Conservation (phyloP, 2,113 vertebrate genomes). For the Thunnus maccoyii region DNA sequence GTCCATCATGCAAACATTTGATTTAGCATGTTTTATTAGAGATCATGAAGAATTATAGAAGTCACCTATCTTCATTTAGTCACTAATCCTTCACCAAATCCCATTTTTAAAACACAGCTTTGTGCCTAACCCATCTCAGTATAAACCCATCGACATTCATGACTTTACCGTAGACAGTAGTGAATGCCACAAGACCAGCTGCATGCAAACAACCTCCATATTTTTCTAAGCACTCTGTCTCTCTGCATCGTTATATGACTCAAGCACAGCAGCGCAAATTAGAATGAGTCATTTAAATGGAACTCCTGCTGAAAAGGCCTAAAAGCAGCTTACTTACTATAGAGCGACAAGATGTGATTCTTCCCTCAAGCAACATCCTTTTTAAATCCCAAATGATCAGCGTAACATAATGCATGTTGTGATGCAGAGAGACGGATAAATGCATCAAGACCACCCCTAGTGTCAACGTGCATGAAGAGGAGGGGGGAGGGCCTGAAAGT, state of each 20-base stretch:
- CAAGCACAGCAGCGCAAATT: conserved; percentile 47
- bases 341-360: not conserved
- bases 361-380: not conserved
- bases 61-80: conserved; percentile 30
- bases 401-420: conserved; percentile 7
- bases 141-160: conserved; percentile 36
- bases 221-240: conserved; percentile 55
- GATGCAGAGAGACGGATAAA: conserved; percentile 64
- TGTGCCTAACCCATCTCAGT: conserved; percentile 77
- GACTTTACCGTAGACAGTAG: conserved; percentile 6
- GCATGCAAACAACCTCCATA: conserved; percentile 63
- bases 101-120: conserved; percentile 35
- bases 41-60: conserved; percentile 12
- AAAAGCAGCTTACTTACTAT: conserved; percentile 6
- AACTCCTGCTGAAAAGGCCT: conserved; percentile 6
- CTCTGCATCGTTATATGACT: conserved; percentile 68
- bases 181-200: conserved; percentile 32
- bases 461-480: conserved; percentile 81
- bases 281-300: conserved; percentile 42
- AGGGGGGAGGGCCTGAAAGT: conserved; percentile 92
- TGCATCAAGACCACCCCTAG: conserved; percentile 33
- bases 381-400: conserved; percentile 8
- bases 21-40: not conserved
- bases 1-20: not conserved
- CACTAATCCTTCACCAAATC: conserved; percentile 36